These are phyloP conservation scores for Varroa destructor DNA, from an alignment of 1,140 invertebrate genomes.

Conservation along the genomic window DNA sequence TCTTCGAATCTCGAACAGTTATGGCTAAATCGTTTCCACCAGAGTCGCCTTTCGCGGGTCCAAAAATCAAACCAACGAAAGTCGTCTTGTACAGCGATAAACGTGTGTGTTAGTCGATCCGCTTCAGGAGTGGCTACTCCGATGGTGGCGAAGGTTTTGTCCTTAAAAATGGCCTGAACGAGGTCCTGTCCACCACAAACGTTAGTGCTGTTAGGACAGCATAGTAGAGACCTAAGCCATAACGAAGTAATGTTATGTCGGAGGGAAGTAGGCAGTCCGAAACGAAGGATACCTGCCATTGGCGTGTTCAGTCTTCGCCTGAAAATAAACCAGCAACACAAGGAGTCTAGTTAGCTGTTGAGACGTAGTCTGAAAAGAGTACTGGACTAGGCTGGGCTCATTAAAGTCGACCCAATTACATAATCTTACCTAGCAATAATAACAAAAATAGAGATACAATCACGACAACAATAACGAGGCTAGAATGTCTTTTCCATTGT, in stretches of 20 bases:
- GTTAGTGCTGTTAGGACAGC: background rate
- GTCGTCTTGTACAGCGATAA: background rate
- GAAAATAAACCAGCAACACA: too few species aligned
- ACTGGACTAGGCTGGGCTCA: too few species aligned
- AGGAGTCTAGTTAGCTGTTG: too few species aligned
- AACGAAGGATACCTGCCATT: background rate
- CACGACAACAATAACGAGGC: too few species aligned
- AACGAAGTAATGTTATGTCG: constrained; percentile 10
- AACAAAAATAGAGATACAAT: too few species aligned
- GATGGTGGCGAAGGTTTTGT: background rate
- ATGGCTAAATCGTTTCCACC: constrained; percentile 6
- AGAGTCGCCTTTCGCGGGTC: constrained; percentile 1
- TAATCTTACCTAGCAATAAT: too few species aligned
- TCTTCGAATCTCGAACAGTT: background rate
- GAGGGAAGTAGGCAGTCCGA: background rate
- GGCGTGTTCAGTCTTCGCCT: too few species aligned
- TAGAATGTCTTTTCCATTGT: too few species aligned
- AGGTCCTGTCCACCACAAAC: background rate
- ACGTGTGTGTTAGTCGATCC: background rate
- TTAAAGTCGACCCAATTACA: too few species aligned
- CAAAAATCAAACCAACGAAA: constrained; percentile 19
- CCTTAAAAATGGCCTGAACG: background rate
- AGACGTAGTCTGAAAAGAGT: too few species aligned
- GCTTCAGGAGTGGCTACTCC: background rate
- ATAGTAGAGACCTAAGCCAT: constrained; percentile 11